phyloP scores from a whole-genome alignment of 2,797 vertebrate genomes.

The Limosa lapponica region DNA sequence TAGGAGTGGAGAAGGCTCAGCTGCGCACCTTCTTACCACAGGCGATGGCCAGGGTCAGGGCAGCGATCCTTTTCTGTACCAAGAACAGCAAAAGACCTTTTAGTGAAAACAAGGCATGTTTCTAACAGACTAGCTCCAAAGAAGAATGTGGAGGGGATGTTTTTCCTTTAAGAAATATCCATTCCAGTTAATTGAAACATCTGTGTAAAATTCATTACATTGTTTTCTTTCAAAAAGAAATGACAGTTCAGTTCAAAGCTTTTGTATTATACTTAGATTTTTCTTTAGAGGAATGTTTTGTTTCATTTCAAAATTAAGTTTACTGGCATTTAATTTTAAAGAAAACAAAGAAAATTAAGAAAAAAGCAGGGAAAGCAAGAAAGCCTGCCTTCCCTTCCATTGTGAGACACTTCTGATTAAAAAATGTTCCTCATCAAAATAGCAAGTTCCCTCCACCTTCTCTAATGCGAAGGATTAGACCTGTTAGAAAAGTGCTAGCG shows the following conservation, averaged over 20 bases:
- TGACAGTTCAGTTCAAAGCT: constrained; percentile 49
- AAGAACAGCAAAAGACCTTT: neutral
- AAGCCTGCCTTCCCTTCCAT: neutral
- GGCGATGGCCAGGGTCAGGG: accelerated
- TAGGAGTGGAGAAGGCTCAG: neutral
- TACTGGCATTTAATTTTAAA: constrained; percentile 47
- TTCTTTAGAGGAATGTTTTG: constrained; percentile 7
- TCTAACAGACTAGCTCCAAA: neutral
- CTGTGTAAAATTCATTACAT: constrained; percentile 53
- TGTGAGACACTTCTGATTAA: constrained; percentile 24
- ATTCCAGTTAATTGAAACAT: constrained; percentile 49
- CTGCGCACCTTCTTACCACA: neutral
- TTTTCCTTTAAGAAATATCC: constrained; percentile 35
- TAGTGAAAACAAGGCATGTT: neutral
- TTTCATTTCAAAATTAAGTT: constrained; percentile 45
- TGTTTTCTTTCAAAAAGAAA: constrained; percentile 49
- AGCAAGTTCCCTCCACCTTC: neutral
- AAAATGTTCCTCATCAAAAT: neutral
- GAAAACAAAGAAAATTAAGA: constrained; percentile 44
- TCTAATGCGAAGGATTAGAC: neutral
- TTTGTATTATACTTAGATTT: constrained; percentile 49
- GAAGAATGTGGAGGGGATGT: neutral
- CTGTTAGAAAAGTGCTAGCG: neutral
- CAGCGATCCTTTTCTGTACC: neutral
- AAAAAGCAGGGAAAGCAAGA: constrained; percentile 23